phyloP scores from a whole-genome alignment of 1,140 invertebrate species.

The Caenorhabditis latens region DNA sequence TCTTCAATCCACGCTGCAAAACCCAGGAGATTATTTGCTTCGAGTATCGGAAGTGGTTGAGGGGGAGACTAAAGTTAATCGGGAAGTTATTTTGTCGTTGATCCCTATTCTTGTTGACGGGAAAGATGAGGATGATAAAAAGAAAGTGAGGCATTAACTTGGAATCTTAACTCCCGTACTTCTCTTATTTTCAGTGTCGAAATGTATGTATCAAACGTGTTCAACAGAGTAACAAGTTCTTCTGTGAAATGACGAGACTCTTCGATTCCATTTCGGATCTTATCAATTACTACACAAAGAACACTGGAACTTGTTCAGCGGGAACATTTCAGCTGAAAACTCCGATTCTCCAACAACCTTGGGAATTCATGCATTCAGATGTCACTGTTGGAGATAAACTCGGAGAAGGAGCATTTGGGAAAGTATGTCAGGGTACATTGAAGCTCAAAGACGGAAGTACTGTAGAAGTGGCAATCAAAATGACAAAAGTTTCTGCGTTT shows the following conservation, averaged over 20 bases:
- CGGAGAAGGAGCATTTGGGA: conserved; percentile 57
- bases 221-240: not conserved
- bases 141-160: not conserved
- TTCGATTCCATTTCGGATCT: not conserved
- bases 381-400: conserved; percentile 2
- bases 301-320: not conserved
- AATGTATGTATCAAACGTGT: not conserved
- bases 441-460: conserved; percentile 1
- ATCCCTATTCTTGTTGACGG: not conserved
- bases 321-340: conserved; percentile 44
- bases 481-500: conserved; percentile 14
- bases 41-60: conserved; percentile 30
- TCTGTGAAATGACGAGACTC: not conserved
- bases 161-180: too few relatives aligned
- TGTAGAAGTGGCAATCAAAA: conserved; percentile 51
- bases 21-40: conserved; percentile 54
- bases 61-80: not conserved
- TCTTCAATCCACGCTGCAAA: conserved; percentile 10
- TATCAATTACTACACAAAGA: not conserved
- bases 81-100: conserved; percentile 6
- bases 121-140: conserved; percentile 8
- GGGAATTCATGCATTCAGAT: conserved; percentile 46
- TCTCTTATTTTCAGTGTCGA: not conserved
- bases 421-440: conserved; percentile 20
- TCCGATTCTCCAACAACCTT: conserved; percentile 31